Evolutionary conservation across 2,888 invertebrate species (phyloP), one percentile per base, ranked within the genome.

Genomic region (Esperia sulphurella): DNA sequence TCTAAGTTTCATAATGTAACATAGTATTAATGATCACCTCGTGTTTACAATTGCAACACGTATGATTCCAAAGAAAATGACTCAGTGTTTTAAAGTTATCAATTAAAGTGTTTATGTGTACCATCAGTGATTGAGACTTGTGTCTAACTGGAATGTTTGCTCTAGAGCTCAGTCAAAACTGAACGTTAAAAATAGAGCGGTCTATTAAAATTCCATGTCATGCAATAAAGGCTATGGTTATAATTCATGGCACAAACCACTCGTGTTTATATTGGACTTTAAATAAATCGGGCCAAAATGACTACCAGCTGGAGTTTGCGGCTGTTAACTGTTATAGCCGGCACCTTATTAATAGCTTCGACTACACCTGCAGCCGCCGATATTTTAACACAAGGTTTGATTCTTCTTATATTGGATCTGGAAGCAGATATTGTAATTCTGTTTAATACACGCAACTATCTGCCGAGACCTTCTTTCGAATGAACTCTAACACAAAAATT

Each of bases 1-100:
- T 46, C 48, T 10, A 29, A 12, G 13, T 21, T 53, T 51, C 54
- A 63, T 43, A 41, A 65, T 68, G 70, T 76, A 68, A 71, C 63
- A 54, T 59, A 43, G 43, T 60, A 55, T 57, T 49, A 66, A 63
- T 61, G 61, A 48, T 47, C 41, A 44, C 55, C 56, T 55, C 44
- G 49, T 58, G 56, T 39, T 65, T 61, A 66, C 54, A 68, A 68
- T 68, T 69, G 63, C 53, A 55, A 59, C 61, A 65, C 65, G 65
- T 68, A 69, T 67, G 64, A 64, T 70, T 61, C 52, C 66, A 77
- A 64, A 67, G 61, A 69, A 72, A 77, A 80, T 85, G 84, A 83
- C 72, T 80, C 77, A 82, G 83, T 86, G 84, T 71, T 78, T 69
- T 61, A 53, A 57, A 73, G 73, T 71, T 75, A n/a, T 74, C 71